Evolutionary conservation across 2,797 vertebrate species (phyloP).

Genomic region (Lerista edwardsae): DNA sequence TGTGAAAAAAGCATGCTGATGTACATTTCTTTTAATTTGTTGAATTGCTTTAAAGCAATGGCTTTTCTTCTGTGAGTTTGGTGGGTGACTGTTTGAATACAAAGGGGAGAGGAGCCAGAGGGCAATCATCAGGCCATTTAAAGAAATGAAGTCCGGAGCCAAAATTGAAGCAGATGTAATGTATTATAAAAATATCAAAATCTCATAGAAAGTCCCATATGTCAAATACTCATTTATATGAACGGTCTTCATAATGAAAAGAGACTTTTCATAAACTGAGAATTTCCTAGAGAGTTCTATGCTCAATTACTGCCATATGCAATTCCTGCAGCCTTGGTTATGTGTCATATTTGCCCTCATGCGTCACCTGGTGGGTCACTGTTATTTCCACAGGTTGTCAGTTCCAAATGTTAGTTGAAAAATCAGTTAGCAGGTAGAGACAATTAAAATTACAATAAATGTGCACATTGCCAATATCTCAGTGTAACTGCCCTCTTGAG

Average conservation of each 20-base stretch:
- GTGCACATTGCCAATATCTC: background rate
- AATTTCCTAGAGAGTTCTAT: background rate
- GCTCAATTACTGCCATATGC: background rate
- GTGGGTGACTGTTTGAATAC: background rate
- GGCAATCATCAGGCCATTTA: background rate
- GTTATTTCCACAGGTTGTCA: background rate
- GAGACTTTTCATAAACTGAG: background rate
- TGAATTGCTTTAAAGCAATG: background rate
- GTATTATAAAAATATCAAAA: slow-evolving; percentile 20
- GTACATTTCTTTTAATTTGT: background rate
- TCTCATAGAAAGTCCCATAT: slow-evolving; percentile 8
- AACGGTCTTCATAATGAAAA: background rate
- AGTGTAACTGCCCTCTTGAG: background rate
- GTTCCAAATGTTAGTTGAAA: background rate
- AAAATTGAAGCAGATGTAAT: background rate
- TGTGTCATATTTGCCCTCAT: background rate
- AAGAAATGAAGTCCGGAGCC: background rate
- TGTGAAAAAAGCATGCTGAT: background rate
- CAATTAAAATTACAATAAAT: background rate
- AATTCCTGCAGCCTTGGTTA: background rate
- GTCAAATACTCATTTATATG: slow-evolving; percentile 16
- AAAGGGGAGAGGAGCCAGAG: background rate
- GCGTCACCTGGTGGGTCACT: background rate
- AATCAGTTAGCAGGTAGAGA: background rate
- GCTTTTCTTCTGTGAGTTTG: background rate